Evolutionary conservation across 2,888 invertebrate species (phyloP).

Genomic region (Microctonus aethiopoides): DNA sequence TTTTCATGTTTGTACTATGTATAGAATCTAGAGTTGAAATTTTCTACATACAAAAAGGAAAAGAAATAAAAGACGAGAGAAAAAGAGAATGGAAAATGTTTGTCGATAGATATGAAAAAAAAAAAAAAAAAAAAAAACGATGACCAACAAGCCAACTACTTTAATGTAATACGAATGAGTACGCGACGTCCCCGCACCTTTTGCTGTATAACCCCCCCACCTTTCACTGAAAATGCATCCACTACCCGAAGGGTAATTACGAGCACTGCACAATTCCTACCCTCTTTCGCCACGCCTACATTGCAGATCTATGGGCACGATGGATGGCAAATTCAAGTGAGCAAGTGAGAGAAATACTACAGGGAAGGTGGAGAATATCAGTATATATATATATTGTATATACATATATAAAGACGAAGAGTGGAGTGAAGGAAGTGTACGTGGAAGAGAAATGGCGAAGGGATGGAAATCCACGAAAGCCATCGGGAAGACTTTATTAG

Average conservation of each 20-base stretch:
- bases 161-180: neutral
- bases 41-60: neutral
- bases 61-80: neutral
- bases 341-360: neutral
- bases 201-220: conserved; percentile 27
- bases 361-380: conserved; percentile 5
- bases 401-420: too few species aligned
- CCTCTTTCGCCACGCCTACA: conserved; percentile 44
- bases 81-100: neutral
- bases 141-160: neutral
- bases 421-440: neutral
- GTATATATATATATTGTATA: too few species aligned
- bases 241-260: conserved; percentile 55
- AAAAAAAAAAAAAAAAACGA: neutral
- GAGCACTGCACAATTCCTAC: conserved; percentile 41
- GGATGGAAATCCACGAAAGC: conserved; percentile 27
- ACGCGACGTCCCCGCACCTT: neutral
- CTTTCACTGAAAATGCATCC: conserved; percentile 50
- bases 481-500: conserved; percentile 30
- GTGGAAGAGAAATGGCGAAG: conserved; percentile 20
- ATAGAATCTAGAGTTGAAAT: too few species aligned
- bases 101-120: neutral
- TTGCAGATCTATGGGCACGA: conserved; percentile 58
- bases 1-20: neutral
- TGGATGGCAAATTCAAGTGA: conserved; percentile 44